Conservation (phyloP, 2,797 vertebrate genomes). For the Coluber constrictor region DNA sequence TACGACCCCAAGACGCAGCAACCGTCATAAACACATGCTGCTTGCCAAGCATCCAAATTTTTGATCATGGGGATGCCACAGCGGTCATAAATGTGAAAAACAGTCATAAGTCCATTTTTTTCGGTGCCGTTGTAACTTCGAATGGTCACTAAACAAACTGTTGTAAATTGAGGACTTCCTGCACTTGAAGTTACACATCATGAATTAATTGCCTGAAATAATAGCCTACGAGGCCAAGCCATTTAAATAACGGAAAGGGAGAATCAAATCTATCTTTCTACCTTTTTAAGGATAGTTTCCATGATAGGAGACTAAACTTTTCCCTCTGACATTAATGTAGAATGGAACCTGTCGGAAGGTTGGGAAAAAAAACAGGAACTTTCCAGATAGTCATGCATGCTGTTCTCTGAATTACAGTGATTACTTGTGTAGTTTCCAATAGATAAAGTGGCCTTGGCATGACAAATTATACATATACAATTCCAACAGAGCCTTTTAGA, state of each 20-base stretch:
- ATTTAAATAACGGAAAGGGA: neutral
- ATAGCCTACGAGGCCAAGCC: too few relatives aligned
- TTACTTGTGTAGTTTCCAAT: neutral
- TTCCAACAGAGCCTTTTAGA: neutral
- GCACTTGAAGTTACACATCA: neutral
- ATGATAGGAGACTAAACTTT: neutral
- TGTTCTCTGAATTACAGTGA: neutral
- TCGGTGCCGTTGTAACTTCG: too few relatives aligned
- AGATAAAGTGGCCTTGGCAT: neutral
- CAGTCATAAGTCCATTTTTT: too few relatives aligned
- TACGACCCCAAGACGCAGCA: too few relatives aligned
- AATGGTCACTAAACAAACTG: too few relatives aligned
- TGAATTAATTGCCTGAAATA: neutral
- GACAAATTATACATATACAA: neutral
- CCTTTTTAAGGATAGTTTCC: neutral
- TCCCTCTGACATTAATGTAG: neutral
- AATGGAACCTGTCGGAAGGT: neutral
- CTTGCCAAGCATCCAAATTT: too few relatives aligned
- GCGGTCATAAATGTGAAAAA: too few relatives aligned
- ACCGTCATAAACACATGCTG: too few relatives aligned
- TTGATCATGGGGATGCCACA: too few relatives aligned
- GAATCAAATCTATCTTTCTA: neutral
- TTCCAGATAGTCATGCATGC: neutral
- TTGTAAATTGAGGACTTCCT: neutral
- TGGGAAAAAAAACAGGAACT: neutral